Percentiles rank a stretch among this genome's conserved stretches.
phyloP scores from a whole-genome alignment of 2,113 vertebrate genomes.

The Galemys pyrenaicus region DNA sequence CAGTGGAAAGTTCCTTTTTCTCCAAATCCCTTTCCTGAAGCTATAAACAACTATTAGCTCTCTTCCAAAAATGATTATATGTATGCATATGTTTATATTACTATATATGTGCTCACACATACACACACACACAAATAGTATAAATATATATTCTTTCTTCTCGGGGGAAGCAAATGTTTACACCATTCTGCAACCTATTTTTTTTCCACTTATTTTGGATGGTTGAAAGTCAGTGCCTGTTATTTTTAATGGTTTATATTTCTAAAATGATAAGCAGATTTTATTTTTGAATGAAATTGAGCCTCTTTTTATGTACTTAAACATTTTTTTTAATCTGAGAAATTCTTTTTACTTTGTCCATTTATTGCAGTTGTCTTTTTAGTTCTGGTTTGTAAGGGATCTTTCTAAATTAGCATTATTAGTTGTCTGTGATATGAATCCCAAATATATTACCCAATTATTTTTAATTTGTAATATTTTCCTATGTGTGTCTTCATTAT shows the following conservation, averaged over 20 bases:
- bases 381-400: neutral
- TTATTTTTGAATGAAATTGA: neutral
- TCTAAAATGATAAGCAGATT: constrained; percentile 17
- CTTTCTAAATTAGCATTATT: neutral
- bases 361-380: constrained; percentile 5
- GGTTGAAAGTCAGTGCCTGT: neutral
- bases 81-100: neutral
- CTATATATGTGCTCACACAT: neutral
- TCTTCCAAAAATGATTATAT: neutral
- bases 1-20: neutral
- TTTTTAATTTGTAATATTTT: neutral
- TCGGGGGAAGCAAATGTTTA: neutral
- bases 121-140: too few relatives aligned
- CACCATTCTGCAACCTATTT: constrained; percentile 1
- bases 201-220: neutral
- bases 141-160: neutral
- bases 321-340: neutral
- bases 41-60: neutral
- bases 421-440: neutral
- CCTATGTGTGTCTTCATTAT: neutral
- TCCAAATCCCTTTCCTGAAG: neutral
- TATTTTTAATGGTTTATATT: constrained; percentile 21
- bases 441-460: neutral
- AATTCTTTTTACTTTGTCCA: constrained; percentile 34
- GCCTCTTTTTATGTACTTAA: constrained; percentile 28